Evolutionary conservation across 2,113 vertebrate species (phyloP).

Genomic region (Mobula hypostoma): DNA sequence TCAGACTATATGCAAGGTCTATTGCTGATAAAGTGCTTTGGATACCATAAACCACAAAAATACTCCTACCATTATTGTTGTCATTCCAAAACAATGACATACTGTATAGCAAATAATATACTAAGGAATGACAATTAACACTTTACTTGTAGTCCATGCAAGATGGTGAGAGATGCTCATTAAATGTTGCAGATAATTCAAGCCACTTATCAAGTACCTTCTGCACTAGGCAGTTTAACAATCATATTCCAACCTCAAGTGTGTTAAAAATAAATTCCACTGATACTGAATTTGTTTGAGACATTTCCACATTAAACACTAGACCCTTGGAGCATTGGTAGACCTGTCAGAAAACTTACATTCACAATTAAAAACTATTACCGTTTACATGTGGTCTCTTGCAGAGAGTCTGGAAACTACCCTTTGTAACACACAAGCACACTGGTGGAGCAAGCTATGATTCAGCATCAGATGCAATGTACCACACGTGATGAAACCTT

Average conservation of each 20-base stretch:
- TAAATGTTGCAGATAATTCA: background rate
- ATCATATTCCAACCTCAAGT: background rate
- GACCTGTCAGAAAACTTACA: too few relatives aligned
- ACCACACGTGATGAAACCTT: too few relatives aligned
- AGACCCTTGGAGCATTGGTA: too few relatives aligned
- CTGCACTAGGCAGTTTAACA: background rate
- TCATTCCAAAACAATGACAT: background rate
- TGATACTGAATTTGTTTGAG: background rate
- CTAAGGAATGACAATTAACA: background rate
- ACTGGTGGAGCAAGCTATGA: too few relatives aligned
- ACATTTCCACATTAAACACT: background rate
- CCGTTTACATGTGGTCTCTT: too few relatives aligned
- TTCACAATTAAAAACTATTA: too few relatives aligned
- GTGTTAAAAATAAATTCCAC: background rate
- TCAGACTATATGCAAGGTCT: background rate
- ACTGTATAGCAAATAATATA: background rate
- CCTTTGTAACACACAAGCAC: too few relatives aligned
- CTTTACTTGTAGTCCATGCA: background rate
- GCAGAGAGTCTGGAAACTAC: too few relatives aligned
- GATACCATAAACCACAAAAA: background rate
- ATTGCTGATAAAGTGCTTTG: background rate
- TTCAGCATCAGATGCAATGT: too few relatives aligned
- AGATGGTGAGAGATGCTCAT: background rate
- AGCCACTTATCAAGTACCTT: background rate
- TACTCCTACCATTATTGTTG: too few relatives aligned